Base-by-base conservation (phyloP, 2,888 invertebrate genomes). In the Leptodirus hochenwartii region DNA sequence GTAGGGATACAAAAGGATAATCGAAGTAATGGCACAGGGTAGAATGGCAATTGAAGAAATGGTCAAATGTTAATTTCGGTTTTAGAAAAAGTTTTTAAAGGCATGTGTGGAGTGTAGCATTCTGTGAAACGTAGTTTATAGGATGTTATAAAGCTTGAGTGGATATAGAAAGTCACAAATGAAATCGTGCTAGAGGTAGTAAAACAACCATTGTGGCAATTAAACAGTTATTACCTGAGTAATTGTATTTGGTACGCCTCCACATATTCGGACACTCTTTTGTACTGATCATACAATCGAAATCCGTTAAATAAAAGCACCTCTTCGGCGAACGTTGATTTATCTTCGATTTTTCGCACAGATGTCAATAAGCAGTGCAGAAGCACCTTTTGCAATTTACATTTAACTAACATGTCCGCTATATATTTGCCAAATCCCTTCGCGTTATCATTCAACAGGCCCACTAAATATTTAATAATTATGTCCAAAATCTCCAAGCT, bases 321-420 rank as follows among this genome's bases (percentile, higher is more conserved):
- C 43, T 76, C 73, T 47, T 80, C 79, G 1, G 79, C 78, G 41
- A 79, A 69, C 5, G 72, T 70, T 39, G 59, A 58, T 22, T 58
- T 57, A 16, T 59, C 60, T 35, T 62, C 62, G 51, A 64, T 63
- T 39, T 64, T 66, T 43, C 72, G 60, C 2, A 84, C 77, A 11
- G 76, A 76, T 3, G 82, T 77, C 28, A 82, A 64, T 12, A 84
- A 58, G 47, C 80, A 79, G 49, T 84, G 82, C 27, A 87, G 59
- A 26, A 81, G 63, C 14, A 80, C 74, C 49, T 84, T 84, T 52
- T 87, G 85, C 27, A 87, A 62, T 53, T 84, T 84, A 45, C 80
- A 79, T 37, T 78, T 69, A 3, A 65, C 60, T 45, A 84, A 56
- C 40, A 75, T 54, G 51, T 81, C 80, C 9, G 69, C 69, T 36